Conservation (phyloP, 2,113 vertebrate species). For the Gasterosteus aculeatus region DNA sequence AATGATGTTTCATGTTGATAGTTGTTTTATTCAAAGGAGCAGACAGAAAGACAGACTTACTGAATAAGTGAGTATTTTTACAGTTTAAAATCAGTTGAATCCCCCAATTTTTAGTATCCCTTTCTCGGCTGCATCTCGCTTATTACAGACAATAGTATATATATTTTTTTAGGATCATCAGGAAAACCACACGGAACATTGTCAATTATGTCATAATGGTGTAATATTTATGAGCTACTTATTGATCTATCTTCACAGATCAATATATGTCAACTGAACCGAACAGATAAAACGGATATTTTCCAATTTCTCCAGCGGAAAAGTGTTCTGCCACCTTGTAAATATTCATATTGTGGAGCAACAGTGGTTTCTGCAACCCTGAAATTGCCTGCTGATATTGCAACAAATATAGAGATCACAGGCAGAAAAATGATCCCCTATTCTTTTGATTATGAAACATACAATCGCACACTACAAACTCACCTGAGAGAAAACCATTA, state of each 20-base stretch:
- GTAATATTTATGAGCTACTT: conserved; percentile 3
- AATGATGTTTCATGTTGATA: conserved; percentile 68
- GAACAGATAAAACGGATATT: conserved; percentile 17
- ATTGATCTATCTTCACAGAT: conserved; percentile 13
- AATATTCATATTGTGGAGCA: conserved; percentile 31
- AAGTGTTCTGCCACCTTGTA: conserved; percentile 41
- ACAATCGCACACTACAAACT: conserved; percentile 54
- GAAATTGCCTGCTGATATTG: conserved; percentile 34
- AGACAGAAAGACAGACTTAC: conserved; percentile 56
- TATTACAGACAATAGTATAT: background rate
- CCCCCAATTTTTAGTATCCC: background rate
- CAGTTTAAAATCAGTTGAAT: background rate
- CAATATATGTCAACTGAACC: conserved; percentile 24
- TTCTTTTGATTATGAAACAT: conserved; percentile 58
- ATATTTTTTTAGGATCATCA: background rate
- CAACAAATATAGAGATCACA: conserved; percentile 44
- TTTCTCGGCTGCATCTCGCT: background rate
- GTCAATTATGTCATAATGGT: background rate
- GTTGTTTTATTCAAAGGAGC: conserved; percentile 71
- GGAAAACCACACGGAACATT: background rate
- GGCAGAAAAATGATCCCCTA: conserved; percentile 7
- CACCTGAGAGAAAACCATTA: conserved; percentile 47
- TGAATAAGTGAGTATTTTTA: conserved; percentile 20
- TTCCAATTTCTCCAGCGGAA: conserved; percentile 15
- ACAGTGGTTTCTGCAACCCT: conserved; percentile 12